Evolutionary conservation across 2,888 invertebrate species (phyloP).

Genomic region (Thymelicus acteon): DNA sequence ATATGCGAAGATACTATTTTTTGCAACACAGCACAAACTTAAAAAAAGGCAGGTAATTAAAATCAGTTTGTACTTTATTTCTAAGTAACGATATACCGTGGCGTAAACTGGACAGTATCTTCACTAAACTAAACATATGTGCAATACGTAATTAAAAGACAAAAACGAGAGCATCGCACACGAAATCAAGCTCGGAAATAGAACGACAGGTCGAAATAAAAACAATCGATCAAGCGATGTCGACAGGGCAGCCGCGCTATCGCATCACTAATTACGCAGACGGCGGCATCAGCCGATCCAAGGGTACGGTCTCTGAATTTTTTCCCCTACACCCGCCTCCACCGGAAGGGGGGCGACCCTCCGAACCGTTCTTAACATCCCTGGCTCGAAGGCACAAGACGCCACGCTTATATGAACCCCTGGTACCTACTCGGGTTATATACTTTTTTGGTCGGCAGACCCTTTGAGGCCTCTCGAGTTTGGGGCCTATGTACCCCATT

Average conservation of each 20-base stretch:
- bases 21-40: too few species aligned
- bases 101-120: too few species aligned
- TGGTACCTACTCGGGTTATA: constrained; percentile 78
- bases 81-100: too few species aligned
- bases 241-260: constrained; percentile 65
- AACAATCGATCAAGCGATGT: constrained; percentile 48
- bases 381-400: constrained; percentile 80
- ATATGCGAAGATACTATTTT: too few species aligned
- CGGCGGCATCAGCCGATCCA: constrained; percentile 76
- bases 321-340: constrained; percentile 71
- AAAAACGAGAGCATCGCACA: too few species aligned
- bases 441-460: constrained; percentile 82
- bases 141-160: too few species aligned
- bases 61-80: too few species aligned
- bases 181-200: neutral
- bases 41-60: too few species aligned
- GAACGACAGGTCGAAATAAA: constrained; percentile 24
- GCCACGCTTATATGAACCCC: constrained; percentile 75
- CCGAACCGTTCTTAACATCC: constrained; percentile 83
- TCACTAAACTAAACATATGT: too few species aligned
- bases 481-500: constrained; percentile 77
- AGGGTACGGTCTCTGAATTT: constrained; percentile 81
- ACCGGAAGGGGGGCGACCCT: constrained; percentile 72
- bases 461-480: constrained; percentile 76
- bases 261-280: constrained; percentile 84